Conservation (phyloP, 2,888 invertebrate species). For the Cerceris ruficornis region DNA sequence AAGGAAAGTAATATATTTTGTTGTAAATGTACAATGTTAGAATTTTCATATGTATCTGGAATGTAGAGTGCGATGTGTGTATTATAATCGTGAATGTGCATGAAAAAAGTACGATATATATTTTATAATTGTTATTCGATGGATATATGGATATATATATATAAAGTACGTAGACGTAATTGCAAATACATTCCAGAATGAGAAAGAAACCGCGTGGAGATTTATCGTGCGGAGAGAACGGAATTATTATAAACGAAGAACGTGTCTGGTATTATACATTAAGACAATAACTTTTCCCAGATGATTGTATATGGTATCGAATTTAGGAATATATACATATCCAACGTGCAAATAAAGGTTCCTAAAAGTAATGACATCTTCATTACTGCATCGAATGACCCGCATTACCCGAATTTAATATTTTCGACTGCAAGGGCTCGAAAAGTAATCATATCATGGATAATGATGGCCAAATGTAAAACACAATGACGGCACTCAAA, state of each 20-base stretch:
- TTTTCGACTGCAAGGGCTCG: neutral
- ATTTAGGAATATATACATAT: constrained; percentile 21
- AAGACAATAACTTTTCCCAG: constrained; percentile 49
- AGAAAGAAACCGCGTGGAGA: neutral
- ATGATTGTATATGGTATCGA: constrained; percentile 29
- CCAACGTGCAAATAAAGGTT: constrained; percentile 43
- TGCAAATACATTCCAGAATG: constrained; percentile 3
- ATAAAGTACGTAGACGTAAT: constrained; percentile 20
- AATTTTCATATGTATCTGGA: constrained; percentile 40
- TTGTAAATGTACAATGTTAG: constrained; percentile 54
- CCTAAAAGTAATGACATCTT: constrained; percentile 10
- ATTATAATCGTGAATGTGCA: constrained; percentile 43
- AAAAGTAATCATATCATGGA: too few relatives aligned
- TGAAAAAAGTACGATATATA: constrained; percentile 38
- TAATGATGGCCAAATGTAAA: too few relatives aligned
- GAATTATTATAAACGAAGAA: constrained; percentile 4
- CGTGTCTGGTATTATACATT: constrained; percentile 31
- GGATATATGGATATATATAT: constrained; percentile 24
- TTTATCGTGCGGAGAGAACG: neutral
- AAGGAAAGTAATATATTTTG: constrained; percentile 67
- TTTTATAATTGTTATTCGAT: constrained; percentile 56
- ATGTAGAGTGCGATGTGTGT: constrained; percentile 25
- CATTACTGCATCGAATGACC: neutral
- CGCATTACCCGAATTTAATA: neutral
- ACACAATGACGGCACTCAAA: too few relatives aligned